Evolutionary conservation across 2,797 vertebrate species (phyloP).

Genomic region (Siniperca scherzeri): DNA sequence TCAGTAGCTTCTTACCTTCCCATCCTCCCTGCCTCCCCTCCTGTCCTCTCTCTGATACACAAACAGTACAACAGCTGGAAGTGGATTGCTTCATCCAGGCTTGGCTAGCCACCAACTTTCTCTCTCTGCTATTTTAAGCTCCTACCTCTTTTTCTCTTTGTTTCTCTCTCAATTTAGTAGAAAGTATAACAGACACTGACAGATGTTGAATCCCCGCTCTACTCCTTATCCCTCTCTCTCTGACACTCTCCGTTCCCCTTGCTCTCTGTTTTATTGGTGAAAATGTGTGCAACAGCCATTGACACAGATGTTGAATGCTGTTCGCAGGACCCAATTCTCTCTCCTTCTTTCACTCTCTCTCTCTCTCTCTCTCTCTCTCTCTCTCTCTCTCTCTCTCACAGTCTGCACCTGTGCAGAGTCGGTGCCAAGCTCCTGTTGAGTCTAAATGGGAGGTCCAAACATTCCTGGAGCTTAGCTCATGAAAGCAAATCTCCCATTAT

Average conservation of each 20-base stretch:
- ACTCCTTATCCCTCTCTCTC: constrained; percentile 57
- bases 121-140: constrained; percentile 73
- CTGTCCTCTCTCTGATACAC: constrained; percentile 61
- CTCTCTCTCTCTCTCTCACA: constrained; percentile 37
- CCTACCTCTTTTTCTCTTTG: constrained; percentile 58
- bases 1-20: constrained; percentile 27
- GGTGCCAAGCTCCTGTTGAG: constrained; percentile 87
- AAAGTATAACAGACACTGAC: constrained; percentile 74
- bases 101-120: constrained; percentile 76
- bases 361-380: constrained; percentile 28
- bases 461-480: constrained; percentile 82
- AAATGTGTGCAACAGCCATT: constrained; percentile 73
- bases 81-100: constrained; percentile 73
- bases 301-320: constrained; percentile 80
- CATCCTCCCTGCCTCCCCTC: constrained; percentile 44
- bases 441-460: constrained; percentile 88
- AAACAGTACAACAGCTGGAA: constrained; percentile 77
- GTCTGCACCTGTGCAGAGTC: constrained; percentile 85
- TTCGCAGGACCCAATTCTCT: constrained; percentile 57
- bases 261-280: constrained; percentile 71
- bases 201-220: constrained; percentile 67
- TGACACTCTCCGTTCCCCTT: constrained; percentile 47
- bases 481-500: constrained; percentile 86
- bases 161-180: constrained; percentile 72
- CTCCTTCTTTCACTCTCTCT: constrained; percentile 50